Conservation (phyloP, 23 tunicate genomes). For the Pegea sp. region DNA sequence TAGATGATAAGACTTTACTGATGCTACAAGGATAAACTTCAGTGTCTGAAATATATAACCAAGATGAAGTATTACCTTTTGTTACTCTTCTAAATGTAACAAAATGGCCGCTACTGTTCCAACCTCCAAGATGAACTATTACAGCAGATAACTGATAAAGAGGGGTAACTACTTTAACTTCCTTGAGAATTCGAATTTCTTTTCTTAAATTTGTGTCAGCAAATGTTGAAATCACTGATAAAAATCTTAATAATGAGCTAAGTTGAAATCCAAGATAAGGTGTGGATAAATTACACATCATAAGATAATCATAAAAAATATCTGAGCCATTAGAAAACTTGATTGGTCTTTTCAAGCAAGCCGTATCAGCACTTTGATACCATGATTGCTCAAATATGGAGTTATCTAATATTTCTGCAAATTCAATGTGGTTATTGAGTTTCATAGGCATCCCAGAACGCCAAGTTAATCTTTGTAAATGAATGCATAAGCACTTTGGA, state of each 20-base stretch:
- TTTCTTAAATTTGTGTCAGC: not conserved
- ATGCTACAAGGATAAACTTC: constrained; percentile 12
- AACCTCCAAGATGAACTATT: constrained; percentile 46
- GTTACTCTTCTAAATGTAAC: constrained; percentile 24
- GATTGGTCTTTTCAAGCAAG: too few relatives aligned
- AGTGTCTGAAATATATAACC: constrained; percentile 63
- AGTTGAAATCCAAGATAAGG: not conserved
- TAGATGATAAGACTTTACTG: constrained; percentile 21
- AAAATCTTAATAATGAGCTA: not conserved
- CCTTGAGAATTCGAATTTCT: too few relatives aligned
- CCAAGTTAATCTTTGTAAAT: constrained; percentile 64
- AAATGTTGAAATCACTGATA: not conserved
- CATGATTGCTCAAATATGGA: not conserved
- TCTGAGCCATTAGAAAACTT: too few relatives aligned
- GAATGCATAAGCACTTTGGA: constrained; percentile 58
- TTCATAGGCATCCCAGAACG: constrained; percentile 41
- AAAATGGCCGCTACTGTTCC: constrained; percentile 53
- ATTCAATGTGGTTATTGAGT: constrained; percentile 16
- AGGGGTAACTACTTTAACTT: too few relatives aligned
- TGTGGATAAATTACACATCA: not conserved
- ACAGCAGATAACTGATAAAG: constrained; percentile 36
- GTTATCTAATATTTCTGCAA: constrained; percentile 13
- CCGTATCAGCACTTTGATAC: not conserved
- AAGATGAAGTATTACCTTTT: constrained; percentile 7
- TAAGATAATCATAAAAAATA: too few relatives aligned